These are phyloP conservation scores for Artemisiospiza belli DNA, from an alignment of 2,113 vertebrate genomes.

Conservation along the genomic window DNA sequence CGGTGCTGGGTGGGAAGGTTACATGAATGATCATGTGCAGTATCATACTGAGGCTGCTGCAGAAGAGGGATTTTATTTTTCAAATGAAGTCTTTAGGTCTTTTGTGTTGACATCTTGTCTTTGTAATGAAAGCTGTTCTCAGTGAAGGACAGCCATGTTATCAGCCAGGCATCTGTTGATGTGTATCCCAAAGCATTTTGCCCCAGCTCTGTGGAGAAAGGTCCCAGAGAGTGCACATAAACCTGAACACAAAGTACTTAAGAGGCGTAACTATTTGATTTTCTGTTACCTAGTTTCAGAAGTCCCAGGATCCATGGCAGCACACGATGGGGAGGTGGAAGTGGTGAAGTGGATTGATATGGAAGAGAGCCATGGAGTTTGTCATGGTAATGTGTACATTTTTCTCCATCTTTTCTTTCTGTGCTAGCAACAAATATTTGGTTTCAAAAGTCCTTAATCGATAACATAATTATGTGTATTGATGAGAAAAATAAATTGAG, in stretches of 20 bases:
- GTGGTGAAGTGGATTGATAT: conserved; percentile 73
- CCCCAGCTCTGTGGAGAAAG: neutral
- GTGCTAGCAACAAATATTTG: neutral
- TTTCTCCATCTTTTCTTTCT: neutral
- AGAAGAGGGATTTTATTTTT: neutral
- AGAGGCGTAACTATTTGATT: neutral
- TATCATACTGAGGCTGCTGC: neutral
- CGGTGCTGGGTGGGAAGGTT: neutral
- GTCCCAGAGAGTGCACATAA: neutral
- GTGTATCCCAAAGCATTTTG: neutral
- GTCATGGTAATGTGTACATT: conserved; percentile 62
- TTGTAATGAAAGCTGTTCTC: neutral
- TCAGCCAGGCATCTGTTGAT: neutral
- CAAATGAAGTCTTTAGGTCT: neutral
- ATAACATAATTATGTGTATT: neutral
- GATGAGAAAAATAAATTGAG: neutral
- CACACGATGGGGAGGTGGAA: conserved; percentile 64
- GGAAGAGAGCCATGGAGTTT: conserved; percentile 66
- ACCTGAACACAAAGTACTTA: neutral
- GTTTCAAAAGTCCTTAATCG: neutral
- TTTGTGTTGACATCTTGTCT: neutral
- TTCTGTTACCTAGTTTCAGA: conserved; percentile 35
- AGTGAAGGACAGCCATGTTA: accelerated
- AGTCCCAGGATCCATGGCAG: conserved; percentile 73
- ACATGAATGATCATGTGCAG: neutral